These are phyloP conservation scores for Catharus ustulatus DNA, from an alignment of 2,797 vertebrate genomes.

Conservation along the genomic window DNA sequence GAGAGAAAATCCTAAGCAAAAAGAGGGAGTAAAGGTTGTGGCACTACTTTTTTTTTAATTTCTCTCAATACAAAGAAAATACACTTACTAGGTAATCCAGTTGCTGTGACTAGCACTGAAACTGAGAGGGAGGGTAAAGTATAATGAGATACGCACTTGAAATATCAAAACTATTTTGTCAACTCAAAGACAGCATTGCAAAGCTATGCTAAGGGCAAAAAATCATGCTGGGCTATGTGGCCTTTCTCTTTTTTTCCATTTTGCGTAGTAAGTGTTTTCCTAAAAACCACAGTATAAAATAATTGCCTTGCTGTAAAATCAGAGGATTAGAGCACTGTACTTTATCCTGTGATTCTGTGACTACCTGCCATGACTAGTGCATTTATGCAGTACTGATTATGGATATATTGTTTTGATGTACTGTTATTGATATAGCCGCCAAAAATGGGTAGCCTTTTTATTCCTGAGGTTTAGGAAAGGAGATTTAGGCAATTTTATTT, in stretches of 20 bases:
- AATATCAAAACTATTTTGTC: slow-evolving; percentile 19
- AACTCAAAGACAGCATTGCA: not conserved
- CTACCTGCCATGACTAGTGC: not conserved
- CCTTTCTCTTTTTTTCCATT: not conserved
- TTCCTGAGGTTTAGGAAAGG: not conserved
- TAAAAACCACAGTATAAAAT: not conserved
- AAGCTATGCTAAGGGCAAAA: slow-evolving; percentile 33
- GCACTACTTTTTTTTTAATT: not conserved
- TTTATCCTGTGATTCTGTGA: not conserved
- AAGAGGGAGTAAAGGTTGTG: accelerated
- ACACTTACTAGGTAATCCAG: not conserved
- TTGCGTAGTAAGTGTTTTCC: not conserved
- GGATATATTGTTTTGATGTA: not conserved
- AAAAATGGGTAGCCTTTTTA: not conserved
- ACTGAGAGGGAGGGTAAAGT: not conserved
- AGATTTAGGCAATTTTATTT: not conserved
- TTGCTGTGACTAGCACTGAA: not conserved
- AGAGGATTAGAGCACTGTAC: not conserved
- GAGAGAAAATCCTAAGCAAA: not conserved
- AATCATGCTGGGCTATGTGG: not conserved
- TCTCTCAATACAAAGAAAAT: not conserved
- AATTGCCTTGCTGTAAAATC: not conserved
- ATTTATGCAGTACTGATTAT: not conserved
- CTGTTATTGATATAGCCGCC: not conserved
- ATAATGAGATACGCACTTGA: not conserved